A percentile compares a stretch with the other conserved stretches of the same genome.
These are phyloP conservation scores for Orchesellides sinensis DNA, from an alignment of 2,888 invertebrate genomes.

Conservation along the genomic window DNA sequence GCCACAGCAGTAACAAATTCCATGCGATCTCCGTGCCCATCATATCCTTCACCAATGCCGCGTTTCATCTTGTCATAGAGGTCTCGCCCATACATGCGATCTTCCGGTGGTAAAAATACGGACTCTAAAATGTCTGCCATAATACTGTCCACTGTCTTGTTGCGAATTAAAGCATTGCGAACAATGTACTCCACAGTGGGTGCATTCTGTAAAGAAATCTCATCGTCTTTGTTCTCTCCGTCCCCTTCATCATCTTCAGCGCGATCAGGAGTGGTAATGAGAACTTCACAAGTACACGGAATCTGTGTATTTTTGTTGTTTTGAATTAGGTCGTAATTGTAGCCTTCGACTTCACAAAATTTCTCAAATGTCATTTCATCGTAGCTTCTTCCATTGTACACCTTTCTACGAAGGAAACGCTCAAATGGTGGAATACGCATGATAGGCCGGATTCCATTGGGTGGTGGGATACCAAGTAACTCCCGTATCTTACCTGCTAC, in stretches of 20 bases:
- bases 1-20: constrained; percentile 66
- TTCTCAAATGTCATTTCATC: constrained; percentile 67
- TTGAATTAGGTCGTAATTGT: constrained; percentile 52
- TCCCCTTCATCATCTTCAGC: constrained; percentile 32
- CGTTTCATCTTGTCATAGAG: constrained; percentile 40
- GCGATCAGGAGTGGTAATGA: constrained; percentile 33
- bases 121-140: constrained; percentile 61
- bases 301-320: constrained; percentile 59
- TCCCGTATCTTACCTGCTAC: constrained; percentile 66
- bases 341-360: constrained; percentile 64
- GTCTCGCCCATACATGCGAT: constrained; percentile 50
- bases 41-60: constrained; percentile 53
- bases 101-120: constrained; percentile 43
- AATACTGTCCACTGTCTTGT: constrained; percentile 61
- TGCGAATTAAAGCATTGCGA: constrained; percentile 65
- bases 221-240: constrained; percentile 28
- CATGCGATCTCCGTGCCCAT: constrained; percentile 39
- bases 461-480: constrained; percentile 63
- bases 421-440: constrained; percentile 67
- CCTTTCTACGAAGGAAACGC: constrained; percentile 54
- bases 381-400: constrained; percentile 58
- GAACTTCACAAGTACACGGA: constrained; percentile 59
- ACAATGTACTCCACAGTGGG: constrained; percentile 69
- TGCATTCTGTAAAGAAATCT: constrained; percentile 55
- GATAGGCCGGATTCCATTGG: constrained; percentile 66